Evolutionary conservation across 30 jellyfish, hydroid and myxozoan genomes (phyloP), one percentile per base, ranked within the genome.

Genomic region (Clytia hemisphaerica): DNA sequence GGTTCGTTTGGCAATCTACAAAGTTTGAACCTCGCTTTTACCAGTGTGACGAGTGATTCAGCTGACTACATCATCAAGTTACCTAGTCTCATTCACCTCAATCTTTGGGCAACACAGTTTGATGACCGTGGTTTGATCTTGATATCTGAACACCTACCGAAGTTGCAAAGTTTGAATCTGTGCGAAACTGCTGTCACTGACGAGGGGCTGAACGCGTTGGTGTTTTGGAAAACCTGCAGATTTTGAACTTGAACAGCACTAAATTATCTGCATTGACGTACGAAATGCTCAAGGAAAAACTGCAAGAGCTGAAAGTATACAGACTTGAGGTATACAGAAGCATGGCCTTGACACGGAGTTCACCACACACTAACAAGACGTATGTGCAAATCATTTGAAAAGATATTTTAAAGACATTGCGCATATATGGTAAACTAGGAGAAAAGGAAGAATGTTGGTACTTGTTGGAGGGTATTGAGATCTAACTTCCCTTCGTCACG

Each of bases 61-160:
- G 96, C 96, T 6, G 88, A 86, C 44, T 53, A 78, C 74, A 82
- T 86, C 45, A 78, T 86, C 16, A 84, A 77, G 78, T 45, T 86
- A 33, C 96, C 96, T 31, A 84, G 91, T n/a, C 48, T 86, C 34
- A 50, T 37, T 44, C 78, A 73, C 38, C 71, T 86, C 33, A 86
- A 86, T 54, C 73, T 86, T 6, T 86, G 96, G 96, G 64, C 86
- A 22, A 86, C 96, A 14, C 94, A 85, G 96, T 85, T 85, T 75
- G 96, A 75, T 29, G 96, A 85, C 75, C 55, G 70, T 26, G 96
- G 96, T 15, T 60, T 85, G 40, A 93, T 71, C 28, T 27, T 73
- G 46, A 35, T 85, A 26, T 51, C 93, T 16, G 96, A 85, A 35
- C 90, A 78, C 45, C 58, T 77, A 29, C 61, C 28, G 34, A 46